A percentile compares a stretch with the other conserved stretches of the same genome.
phyloP scores from a whole-genome alignment of 1,140 invertebrate species.

The Octopus sinensis region DNA sequence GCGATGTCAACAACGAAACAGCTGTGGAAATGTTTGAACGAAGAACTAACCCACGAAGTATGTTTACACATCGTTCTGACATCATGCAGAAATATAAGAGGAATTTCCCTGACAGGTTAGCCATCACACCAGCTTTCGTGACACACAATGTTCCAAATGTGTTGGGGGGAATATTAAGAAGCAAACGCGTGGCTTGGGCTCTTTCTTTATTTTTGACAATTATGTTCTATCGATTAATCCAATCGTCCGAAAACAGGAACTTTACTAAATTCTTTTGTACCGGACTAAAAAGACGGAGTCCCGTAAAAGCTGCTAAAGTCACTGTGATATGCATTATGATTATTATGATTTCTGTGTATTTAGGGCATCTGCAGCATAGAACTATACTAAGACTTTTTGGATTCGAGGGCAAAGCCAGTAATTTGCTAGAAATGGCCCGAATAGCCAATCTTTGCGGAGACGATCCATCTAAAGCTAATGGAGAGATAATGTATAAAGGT shows the following conservation, averaged over 20 bases:
- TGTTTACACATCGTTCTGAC: background rate
- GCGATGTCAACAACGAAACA: background rate
- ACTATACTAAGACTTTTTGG: background rate
- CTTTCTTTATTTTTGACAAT: background rate
- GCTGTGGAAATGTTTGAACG: background rate
- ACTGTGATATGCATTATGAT: background rate
- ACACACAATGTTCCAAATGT: background rate
- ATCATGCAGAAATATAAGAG: background rate
- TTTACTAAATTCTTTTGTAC: background rate
- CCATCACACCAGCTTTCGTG: background rate
- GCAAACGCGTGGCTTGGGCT: background rate
- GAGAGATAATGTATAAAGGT: background rate
- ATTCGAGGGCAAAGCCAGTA: background rate
- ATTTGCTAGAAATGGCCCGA: conserved; percentile 3
- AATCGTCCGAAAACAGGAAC: background rate
- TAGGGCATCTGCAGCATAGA: background rate
- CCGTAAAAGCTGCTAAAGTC: background rate
- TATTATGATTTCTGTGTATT: background rate
- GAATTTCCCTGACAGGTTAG: background rate
- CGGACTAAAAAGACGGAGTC: background rate
- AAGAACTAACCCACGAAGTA: background rate
- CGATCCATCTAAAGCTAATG: background rate
- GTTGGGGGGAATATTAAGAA: background rate
- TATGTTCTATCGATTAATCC: background rate
- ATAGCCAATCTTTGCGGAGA: conserved; percentile 6